These are phyloP conservation scores for Nasonovia ribisnigri DNA, from an alignment of 2,888 invertebrate species.

Conservation along the genomic window DNA sequence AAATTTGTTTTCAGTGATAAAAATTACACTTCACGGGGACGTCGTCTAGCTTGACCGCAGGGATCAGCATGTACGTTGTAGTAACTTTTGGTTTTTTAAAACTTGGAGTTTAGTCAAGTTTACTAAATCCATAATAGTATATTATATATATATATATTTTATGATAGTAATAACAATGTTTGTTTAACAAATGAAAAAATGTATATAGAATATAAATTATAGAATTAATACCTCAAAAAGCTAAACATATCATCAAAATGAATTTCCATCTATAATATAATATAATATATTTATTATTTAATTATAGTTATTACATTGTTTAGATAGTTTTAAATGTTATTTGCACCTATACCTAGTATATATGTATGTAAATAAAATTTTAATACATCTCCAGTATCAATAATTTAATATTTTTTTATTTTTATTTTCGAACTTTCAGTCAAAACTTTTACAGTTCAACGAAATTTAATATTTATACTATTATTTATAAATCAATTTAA, in stretches of 20 bases:
- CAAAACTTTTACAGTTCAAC: too few relatives aligned
- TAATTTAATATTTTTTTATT: not conserved
- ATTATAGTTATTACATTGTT: not conserved
- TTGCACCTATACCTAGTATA: too few relatives aligned
- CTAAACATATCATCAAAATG: too few relatives aligned
- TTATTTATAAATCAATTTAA: not conserved
- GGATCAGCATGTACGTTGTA: conserved; percentile 14
- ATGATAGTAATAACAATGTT: not conserved
- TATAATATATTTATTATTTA: too few relatives aligned
- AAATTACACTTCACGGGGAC: conserved; percentile 45
- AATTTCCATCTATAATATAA: too few relatives aligned
- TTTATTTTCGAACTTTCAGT: too few relatives aligned
- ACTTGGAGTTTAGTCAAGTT: not conserved
- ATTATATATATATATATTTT: not conserved
- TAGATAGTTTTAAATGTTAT: not conserved
- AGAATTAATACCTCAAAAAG: not conserved
- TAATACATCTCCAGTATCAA: not conserved
- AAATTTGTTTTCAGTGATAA: conserved; percentile 34
- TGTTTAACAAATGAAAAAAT: not conserved
- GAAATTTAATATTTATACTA: not conserved
- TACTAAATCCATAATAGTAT: not conserved
- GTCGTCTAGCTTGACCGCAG: conserved; percentile 1
- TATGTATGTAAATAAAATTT: not conserved
- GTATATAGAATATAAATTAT: not conserved
- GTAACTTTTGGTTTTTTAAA: conserved; percentile 30